A percentile compares a stretch with the other conserved stretches of the same genome.
Conservation (phyloP, 2,113 vertebrate species). For the Lota lota region DNA sequence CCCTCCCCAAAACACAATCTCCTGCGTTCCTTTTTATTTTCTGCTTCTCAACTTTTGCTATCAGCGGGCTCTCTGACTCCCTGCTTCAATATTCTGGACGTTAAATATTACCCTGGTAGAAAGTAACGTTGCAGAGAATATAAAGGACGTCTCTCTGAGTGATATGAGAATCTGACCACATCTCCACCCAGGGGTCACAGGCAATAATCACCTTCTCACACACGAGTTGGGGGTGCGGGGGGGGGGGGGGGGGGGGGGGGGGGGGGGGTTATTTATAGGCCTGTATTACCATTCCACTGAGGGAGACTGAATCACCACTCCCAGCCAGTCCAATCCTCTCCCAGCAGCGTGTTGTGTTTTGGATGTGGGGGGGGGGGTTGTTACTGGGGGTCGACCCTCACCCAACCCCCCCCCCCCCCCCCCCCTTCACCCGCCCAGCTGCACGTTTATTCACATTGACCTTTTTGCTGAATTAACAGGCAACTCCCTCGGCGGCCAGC, state of each 20-base stretch:
- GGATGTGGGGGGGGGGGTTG: constrained; percentile 45
- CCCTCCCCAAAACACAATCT: constrained; percentile 26
- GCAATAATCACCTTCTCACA: constrained; percentile 78
- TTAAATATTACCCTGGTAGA: no score
- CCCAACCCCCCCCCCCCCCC: constrained; percentile 23
- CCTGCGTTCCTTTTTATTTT: constrained; percentile 13
- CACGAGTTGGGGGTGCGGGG: constrained; percentile 53
- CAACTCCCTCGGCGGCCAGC: constrained; percentile 64
- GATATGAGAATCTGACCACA: constrained; percentile 78
- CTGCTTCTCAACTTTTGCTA: not conserved
- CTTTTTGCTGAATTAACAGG: constrained; percentile 79
- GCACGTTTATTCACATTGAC: constrained; percentile 77
- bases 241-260: no score
- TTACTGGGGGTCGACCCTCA: no score
- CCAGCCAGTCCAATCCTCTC: constrained; percentile 75
- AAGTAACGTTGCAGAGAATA: no score
- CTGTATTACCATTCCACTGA: no score
- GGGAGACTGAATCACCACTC: constrained; percentile 44
- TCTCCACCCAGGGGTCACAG: constrained; percentile 58
- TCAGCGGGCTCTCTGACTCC: constrained; percentile 23
- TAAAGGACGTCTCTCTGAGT: constrained; percentile 50
- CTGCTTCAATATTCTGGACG: constrained; percentile 3
- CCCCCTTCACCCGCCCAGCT: constrained; percentile 46
- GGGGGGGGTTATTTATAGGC: no score
- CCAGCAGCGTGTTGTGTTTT: constrained; percentile 56